Conservation (phyloP, 2,888 invertebrate species). For the Pogonocherus hispidulus region DNA sequence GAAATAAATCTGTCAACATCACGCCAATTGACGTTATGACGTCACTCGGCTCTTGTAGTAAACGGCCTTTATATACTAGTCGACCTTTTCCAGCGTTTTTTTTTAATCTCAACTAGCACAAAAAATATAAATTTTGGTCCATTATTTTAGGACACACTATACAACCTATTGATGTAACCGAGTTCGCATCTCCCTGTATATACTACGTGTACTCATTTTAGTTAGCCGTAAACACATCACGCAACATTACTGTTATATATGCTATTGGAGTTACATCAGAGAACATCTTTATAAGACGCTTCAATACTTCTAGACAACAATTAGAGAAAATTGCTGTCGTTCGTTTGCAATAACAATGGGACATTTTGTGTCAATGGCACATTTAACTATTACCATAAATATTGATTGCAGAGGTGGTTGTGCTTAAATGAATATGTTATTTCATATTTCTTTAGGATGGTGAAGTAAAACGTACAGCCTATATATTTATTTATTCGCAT, state of each 20-base stretch:
- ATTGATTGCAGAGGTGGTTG: background rate
- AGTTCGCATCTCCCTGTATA: background rate
- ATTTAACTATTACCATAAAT: background rate
- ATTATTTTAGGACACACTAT: too few species aligned
- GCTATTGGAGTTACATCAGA: background rate
- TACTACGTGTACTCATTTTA: background rate
- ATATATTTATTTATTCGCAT: too few species aligned
- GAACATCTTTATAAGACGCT: background rate
- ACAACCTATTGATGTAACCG: too few species aligned
- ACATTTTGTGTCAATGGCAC: background rate
- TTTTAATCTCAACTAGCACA: too few species aligned
- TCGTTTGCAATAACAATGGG: background rate
- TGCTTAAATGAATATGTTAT: background rate
- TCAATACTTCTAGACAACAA: slow-evolving; percentile 6
- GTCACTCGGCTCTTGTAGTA: too few species aligned
- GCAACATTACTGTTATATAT: background rate
- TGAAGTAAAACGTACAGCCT: too few species aligned
- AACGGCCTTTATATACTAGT: too few species aligned
- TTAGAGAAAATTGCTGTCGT: background rate
- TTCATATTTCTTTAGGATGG: background rate
- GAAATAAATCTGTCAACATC: too few species aligned
- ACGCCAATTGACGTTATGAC: too few species aligned
- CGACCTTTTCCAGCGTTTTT: too few species aligned
- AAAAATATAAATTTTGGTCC: too few species aligned
- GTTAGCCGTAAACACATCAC: background rate